Conservation (phyloP, 2,888 invertebrate species). For the Heteromyza rotundicornis region DNA sequence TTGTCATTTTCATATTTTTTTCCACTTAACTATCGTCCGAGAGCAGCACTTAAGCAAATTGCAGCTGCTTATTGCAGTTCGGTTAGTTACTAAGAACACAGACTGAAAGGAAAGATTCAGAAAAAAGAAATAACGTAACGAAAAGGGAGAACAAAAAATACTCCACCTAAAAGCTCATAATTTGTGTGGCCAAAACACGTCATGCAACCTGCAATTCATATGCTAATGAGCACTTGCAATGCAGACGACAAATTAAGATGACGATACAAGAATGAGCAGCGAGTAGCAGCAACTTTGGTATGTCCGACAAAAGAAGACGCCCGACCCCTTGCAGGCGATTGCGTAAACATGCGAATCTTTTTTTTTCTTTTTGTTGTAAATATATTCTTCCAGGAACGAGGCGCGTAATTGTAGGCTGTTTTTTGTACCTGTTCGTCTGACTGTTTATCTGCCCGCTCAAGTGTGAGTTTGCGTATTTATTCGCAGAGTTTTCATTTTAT, state of each 20-base stretch:
- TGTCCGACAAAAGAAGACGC: no score
- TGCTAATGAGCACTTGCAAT: slow-evolving; percentile 24
- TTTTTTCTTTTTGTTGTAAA: no score
- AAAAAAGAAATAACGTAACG: no score
- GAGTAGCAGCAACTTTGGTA: neutral
- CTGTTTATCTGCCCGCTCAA: neutral
- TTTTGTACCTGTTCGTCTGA: neutral
- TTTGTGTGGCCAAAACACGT: neutral
- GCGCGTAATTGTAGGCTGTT: slow-evolving; percentile 10
- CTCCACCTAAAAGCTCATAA: neutral
- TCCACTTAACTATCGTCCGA: no score
- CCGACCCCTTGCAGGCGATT: neutral
- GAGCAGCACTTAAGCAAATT: no score
- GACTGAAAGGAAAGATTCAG: no score
- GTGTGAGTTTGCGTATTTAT: slow-evolving; percentile 3
- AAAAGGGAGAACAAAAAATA: neutral
- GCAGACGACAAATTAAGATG: slow-evolving; percentile 22
- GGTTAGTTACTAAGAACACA: no score
- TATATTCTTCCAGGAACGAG: neutral
- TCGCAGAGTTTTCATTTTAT: neutral
- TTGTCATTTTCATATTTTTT: no score
- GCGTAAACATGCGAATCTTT: slow-evolving; percentile 12
- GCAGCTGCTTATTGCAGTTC: no score
- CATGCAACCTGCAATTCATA: slow-evolving; percentile 20
- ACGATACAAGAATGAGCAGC: slow-evolving; percentile 4